Base-by-base conservation (phyloP, 2,888 invertebrate genomes). In the Bombylius discolor region DNA sequence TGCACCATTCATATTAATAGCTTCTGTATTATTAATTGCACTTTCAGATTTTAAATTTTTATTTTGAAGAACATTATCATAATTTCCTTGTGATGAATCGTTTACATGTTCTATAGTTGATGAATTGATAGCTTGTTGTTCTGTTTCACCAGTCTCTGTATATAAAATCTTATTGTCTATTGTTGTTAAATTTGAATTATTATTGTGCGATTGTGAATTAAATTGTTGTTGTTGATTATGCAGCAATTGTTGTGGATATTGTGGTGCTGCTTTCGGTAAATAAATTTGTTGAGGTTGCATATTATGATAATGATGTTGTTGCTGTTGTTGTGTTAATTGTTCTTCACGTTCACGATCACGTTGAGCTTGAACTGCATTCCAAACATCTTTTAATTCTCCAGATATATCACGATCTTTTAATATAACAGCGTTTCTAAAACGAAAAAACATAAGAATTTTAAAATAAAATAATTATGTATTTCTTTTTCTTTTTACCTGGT, bases 371-470 rank as follows among this genome's bases (percentile, higher is more conserved):
- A 85, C 83, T 0, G 83, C 82, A 23, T 81, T 80, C 85, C 85
- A 85, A 2, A 85, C 82, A 66, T 85, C 85, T 67, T 85, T 85
- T 32, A 85, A 70, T 67, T 85, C 85, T 0, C 85, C 86, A 0
- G 83, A 82, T 58, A 85, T 76, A 67, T 85, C 85, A 33, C 83
- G 75, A 65, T 85, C 84, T 64, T 80, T 81, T 39, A 85, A 67
- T 61, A 85, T 82, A 13, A 79, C 68, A 4, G 82, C 81, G 64
- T 72, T 72, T 59, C 74, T 74, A 55, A 12, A 50, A 55, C 13
- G 14, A 8, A 32, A 36, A 23, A 52, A 33, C n/a, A n/a, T n/a
- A n/a, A 48, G n/a, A 50, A 6, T 12, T 49, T 13, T 31, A 4
- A 50, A 12, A 14, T 8, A 36, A 36, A 8, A 36, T 39, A 39